These are phyloP conservation scores for Neocrepidodera transversa DNA, from an alignment of 2,888 invertebrate species.

Conservation along the genomic window DNA sequence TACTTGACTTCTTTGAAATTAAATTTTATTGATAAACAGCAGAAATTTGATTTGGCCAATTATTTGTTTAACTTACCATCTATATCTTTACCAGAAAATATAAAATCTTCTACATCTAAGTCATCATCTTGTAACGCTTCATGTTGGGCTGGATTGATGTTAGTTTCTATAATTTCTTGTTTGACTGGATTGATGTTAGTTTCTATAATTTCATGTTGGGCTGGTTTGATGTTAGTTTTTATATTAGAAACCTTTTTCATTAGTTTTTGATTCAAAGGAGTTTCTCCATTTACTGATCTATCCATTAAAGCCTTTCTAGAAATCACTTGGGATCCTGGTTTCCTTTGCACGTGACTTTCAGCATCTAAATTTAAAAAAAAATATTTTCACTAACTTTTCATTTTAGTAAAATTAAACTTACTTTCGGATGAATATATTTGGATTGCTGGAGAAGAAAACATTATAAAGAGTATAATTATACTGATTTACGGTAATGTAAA, in stretches of 20 bases:
- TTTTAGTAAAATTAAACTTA: constrained; percentile 29
- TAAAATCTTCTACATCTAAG: constrained; percentile 39
- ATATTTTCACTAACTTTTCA: background rate
- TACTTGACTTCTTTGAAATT: too few species aligned
- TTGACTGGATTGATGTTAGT: too few species aligned
- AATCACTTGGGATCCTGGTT: constrained; percentile 37
- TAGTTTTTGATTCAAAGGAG: constrained; percentile 33
- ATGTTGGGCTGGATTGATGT: constrained; percentile 13
- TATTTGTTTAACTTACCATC: too few species aligned
- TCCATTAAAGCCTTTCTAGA: constrained; percentile 47
- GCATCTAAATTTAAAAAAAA: constrained; percentile 31
- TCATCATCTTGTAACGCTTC: constrained; percentile 22
- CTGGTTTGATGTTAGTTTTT: constrained; percentile 9
- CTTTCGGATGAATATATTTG: constrained; percentile 37
- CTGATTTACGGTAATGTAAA: too few species aligned
- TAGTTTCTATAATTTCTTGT: too few species aligned
- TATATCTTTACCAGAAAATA: constrained; percentile 39
- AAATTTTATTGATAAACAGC: too few species aligned
- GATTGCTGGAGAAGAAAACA: constrained; percentile 34
- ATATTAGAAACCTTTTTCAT: constrained; percentile 26
- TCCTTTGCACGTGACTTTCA: constrained; percentile 39
- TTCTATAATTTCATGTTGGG: too few species aligned
- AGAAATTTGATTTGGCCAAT: too few species aligned
- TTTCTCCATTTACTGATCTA: constrained; percentile 44
- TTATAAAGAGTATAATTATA: too few species aligned